Conservation (phyloP, 2,888 invertebrate genomes). For the Orchestes rusci region DNA sequence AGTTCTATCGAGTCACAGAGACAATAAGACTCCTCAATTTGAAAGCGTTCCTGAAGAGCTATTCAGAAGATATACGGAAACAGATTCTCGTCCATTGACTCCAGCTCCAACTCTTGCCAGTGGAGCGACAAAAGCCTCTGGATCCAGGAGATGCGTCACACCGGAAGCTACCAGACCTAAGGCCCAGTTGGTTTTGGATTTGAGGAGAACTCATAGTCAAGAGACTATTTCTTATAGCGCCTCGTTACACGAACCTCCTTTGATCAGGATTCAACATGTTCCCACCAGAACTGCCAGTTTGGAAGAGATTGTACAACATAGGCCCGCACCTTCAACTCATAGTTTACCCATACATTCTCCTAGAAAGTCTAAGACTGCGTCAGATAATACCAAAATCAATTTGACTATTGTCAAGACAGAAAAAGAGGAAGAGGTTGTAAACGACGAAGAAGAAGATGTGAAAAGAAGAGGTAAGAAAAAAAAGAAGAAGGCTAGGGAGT, state of each 20-base stretch:
- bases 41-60: slow-evolving; percentile 70
- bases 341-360: slow-evolving; percentile 19
- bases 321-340: slow-evolving; percentile 6
- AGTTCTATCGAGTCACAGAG: slow-evolving; percentile 29
- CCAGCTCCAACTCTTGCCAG: slow-evolving; percentile 73
- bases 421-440: slow-evolving; percentile 38
- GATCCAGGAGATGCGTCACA: slow-evolving; percentile 60
- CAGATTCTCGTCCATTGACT: slow-evolving; percentile 74
- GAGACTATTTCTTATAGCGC: slow-evolving; percentile 42
- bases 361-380: slow-evolving; percentile 17
- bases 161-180: slow-evolving; percentile 58
- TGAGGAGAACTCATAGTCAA: slow-evolving; percentile 61
- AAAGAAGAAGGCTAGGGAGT: slow-evolving; percentile 42
- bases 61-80: slow-evolving; percentile 72
- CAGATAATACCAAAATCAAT: slow-evolving; percentile 7
- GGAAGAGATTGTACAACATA: slow-evolving; percentile 26
- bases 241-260: slow-evolving; percentile 41
- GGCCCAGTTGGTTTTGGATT: slow-evolving; percentile 65
- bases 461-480: slow-evolving; percentile 49
- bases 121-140: slow-evolving; percentile 61
- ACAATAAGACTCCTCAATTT: slow-evolving; percentile 34
- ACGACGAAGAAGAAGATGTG: slow-evolving; percentile 53
- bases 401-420: slow-evolving; percentile 9
- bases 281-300: slow-evolving; percentile 32
- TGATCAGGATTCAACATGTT: slow-evolving; percentile 37